Base-by-base conservation (phyloP, 2,888 invertebrate species). In the Lordiphosa andalusiaca region DNA sequence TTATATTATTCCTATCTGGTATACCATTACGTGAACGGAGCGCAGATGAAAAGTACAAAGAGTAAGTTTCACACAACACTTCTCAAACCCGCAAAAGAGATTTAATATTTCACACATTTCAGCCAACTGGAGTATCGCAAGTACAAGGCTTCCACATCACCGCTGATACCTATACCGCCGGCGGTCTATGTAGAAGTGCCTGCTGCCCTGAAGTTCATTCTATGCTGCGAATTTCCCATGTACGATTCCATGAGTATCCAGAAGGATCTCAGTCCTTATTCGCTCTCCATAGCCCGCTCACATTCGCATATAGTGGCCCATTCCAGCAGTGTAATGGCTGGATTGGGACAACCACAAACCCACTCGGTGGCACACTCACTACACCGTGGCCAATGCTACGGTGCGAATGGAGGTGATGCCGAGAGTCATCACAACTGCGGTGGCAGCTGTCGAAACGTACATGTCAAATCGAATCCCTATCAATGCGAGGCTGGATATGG, bases 221-320 rank as follows among this genome's bases (percentile, higher is more conserved):
- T 96, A 44, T 97, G 97, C 89, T 97, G 96, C 86, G 97, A 97
- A 88, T 96, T 93, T 84, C 96, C 97, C 0, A 91, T 97, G 57
- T 97, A 97, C 87, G 94, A 97, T 87, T 92, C 91, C 4, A 90
- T 93, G 77, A 93, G 94, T 21, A 93, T 89, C 21, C 86, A 89
- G 23, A 88, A 89, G 71, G 89, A 90, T 59, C 73, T 86, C 21
- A 88, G 89, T 50, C 88, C 89, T 4, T 89, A 89, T 51, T 88
- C 89, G 25, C 71, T 89, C 48, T 89, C 90, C 16, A 84, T 89
- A 63, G 88, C 89, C 35, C 89, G 86, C 52, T 90, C 90, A 1
- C 89, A 90, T 61, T 89, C 90, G 48, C 89, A 90, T 71, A 89
- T 90, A 87, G 87, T 87, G 71, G 86, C 86, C 76, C 88, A 88